These are phyloP conservation scores for Xenotilapia flavipinnis DNA, from an alignment of 2,113 vertebrate genomes.

Conservation along the genomic window DNA sequence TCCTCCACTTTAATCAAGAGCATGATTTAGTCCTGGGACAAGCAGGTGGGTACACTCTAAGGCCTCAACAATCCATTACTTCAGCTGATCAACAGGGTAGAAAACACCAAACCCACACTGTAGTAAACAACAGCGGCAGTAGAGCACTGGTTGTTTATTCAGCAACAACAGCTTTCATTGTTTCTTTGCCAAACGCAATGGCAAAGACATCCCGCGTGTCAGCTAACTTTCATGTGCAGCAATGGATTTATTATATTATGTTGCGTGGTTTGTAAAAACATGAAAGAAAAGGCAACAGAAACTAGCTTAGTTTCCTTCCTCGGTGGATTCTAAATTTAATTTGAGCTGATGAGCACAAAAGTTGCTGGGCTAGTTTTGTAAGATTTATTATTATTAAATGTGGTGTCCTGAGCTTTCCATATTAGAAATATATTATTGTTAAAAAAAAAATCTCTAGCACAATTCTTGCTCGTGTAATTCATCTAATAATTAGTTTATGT, in stretches of 20 bases:
- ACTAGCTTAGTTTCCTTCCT: neutral
- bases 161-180: constrained; percentile 1
- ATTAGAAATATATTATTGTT: neutral
- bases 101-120: constrained; percentile 36
- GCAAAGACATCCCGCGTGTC: neutral
- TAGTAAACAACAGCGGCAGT: constrained; percentile 5
- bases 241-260: constrained; percentile 11
- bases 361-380: constrained; percentile 4
- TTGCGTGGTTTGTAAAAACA: constrained; percentile 15
- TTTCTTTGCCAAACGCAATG: neutral
- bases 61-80: constrained; percentile 50
- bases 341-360: constrained; percentile 41
- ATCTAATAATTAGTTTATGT: constrained; percentile 10
- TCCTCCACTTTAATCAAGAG: constrained; percentile 50
- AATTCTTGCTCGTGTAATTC: neutral
- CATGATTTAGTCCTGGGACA: constrained; percentile 43
- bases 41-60: constrained; percentile 36
- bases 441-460: neutral
- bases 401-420: neutral
- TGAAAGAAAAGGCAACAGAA: constrained; percentile 19
- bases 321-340: constrained; percentile 38
- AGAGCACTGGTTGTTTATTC: constrained; percentile 3
- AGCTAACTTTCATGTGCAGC: neutral
- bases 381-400: constrained; percentile 32
- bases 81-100: constrained; percentile 41